Evolutionary conservation across 2,113 vertebrate species (phyloP), one percentile per base, ranked within the genome.

Genomic region (Cettia cetti): DNA sequence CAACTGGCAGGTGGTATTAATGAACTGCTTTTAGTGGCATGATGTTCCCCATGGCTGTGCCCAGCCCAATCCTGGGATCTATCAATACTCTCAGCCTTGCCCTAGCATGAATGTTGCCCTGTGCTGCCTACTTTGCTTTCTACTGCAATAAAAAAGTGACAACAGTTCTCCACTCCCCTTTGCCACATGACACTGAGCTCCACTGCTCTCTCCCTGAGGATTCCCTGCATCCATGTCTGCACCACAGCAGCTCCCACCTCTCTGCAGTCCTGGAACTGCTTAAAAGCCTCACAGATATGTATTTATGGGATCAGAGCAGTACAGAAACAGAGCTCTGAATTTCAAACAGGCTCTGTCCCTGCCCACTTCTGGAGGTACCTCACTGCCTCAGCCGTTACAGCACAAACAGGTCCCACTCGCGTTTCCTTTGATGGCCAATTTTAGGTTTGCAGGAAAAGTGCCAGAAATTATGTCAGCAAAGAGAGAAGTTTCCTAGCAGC

Each of bases 401-500:
- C 88, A 86, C 92, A 57, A 82, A 85, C 87, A 75, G 63, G 82
- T 71, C 37, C 70, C 66, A 56, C 37, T 28, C 0, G 3, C 15
- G 0, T 26, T 86, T 44, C 30, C 92, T 93, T 81, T 86, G 77
- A 89, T 57, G 79, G 75, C 50, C 75, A 86, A 78, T 90, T 78
- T 68, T 33, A 90, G 82, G 56, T 33, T 45, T 83, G 80, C 64
- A 45, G 92, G 72, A 90, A 44, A 83, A 92, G 60, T 81, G 88
- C 82, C 95, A 95, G 49, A 70, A 83, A 59, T 69, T 3, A 52
- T 10, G 44, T 72, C 90, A 90, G 87, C 84, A 65, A 79, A 92
- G 74, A 92, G 11, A 49, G 50, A 89, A 72, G 64, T 37, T 74
- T 74, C 78, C 82, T 44, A 54, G 60, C 52, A 92, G 72, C 57